Evolutionary conservation across 2,797 vertebrate genomes (phyloP).

Genomic region (Dermochelys coriacea): DNA sequence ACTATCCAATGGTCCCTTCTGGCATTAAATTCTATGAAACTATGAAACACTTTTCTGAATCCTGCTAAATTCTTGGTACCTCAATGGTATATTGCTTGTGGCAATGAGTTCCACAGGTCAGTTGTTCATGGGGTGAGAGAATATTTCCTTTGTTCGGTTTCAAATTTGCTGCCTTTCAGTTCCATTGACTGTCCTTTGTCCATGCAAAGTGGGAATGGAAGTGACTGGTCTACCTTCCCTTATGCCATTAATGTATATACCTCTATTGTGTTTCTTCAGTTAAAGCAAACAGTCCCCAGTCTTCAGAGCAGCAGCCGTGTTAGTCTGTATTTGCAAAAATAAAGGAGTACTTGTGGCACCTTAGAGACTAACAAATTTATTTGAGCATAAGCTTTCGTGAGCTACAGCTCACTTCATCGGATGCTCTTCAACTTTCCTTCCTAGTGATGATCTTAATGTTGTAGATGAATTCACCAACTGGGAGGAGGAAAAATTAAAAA

Average conservation of each 20-base stretch:
- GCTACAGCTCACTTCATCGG: too few relatives aligned
- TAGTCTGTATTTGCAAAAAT: too few relatives aligned
- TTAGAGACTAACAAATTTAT: too few relatives aligned
- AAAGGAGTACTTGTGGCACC: too few relatives aligned
- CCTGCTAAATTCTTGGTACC: background rate
- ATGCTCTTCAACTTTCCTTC: background rate
- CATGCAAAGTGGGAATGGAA: background rate
- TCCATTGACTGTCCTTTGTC: background rate
- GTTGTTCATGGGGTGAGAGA: background rate
- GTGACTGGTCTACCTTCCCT: background rate
- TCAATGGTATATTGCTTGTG: background rate
- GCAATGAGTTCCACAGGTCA: background rate
- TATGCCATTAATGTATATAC: background rate
- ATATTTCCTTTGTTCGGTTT: background rate
- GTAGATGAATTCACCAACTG: background rate
- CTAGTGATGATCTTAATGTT: accelerated
- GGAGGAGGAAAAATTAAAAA: background rate
- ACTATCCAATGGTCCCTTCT: background rate
- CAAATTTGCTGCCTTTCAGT: background rate
- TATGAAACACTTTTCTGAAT: background rate
- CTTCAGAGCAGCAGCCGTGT: too few relatives aligned
- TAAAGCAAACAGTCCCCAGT: background rate
- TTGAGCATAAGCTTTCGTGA: too few relatives aligned
- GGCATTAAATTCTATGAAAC: background rate
- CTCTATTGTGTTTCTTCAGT: background rate